A percentile compares a stretch with the other conserved stretches of the same genome.
phyloP scores from a whole-genome alignment of 2,888 invertebrate genomes.

The Ormyrus pomaceus region DNA sequence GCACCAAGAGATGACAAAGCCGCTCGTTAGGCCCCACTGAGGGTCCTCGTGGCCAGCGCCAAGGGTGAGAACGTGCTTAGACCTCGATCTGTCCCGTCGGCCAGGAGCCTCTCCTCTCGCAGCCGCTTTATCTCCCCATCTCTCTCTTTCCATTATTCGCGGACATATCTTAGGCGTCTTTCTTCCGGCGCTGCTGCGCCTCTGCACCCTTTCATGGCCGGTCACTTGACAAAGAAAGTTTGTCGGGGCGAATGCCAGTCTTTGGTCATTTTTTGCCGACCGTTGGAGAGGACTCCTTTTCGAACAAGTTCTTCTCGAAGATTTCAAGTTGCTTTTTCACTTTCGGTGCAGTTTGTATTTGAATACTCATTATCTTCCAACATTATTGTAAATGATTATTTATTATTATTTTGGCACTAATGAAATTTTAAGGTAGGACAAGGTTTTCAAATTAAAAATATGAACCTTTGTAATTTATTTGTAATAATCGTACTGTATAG shows the following conservation, averaged over 20 bases:
- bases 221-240: constrained; percentile 64
- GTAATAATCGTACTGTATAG: no score
- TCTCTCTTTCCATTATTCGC: constrained; percentile 58
- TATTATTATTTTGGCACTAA: no score
- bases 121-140: background rate
- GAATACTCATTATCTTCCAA: no score
- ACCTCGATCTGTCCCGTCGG: constrained; percentile 69
- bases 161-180: constrained; percentile 62
- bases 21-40: constrained; percentile 73
- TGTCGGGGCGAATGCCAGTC: background rate
- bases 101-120: no score
- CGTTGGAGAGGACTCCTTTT: constrained; percentile 4
- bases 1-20: constrained; percentile 72
- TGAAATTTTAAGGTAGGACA: no score
- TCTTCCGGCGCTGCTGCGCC: constrained; percentile 48
- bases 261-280: constrained; percentile 34
- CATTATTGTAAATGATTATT: no score
- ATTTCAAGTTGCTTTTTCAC: background rate
- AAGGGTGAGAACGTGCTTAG: constrained; percentile 76
- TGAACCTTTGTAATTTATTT: no score
- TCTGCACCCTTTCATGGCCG: constrained; percentile 63
- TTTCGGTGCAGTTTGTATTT: no score
- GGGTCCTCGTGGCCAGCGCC: constrained; percentile 73
- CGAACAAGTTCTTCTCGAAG: constrained; percentile 12
- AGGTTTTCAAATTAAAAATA: no score